Base-by-base conservation (phyloP, 2,113 vertebrate genomes). In the Stercorarius parasiticus region DNA sequence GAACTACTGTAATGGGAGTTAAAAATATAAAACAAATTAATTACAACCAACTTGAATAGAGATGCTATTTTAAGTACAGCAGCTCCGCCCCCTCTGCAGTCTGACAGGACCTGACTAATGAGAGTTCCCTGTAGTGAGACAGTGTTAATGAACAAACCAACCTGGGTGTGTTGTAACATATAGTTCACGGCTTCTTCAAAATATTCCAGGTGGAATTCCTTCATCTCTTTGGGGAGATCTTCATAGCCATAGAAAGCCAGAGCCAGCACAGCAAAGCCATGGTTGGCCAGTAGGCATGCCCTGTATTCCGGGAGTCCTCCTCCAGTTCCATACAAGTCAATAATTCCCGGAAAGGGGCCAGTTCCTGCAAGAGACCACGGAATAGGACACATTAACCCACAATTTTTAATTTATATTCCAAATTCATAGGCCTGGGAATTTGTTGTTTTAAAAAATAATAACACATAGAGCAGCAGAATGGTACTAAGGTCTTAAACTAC, bases 151-250 rank as follows among this genome's bases (percentile, higher is more conserved):
- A 86, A 73, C 53, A 91, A 94, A 91, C 96, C n/a, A 91, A 98
- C 98, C 97, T 98, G 88, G 2, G 56, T 45, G 13, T 97, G 98
- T 69, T 56, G 94, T 56, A 97, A 96, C 91, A 99, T 97, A 89
- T 98, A 99, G 59, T 94, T 97, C 34, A 98, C 15, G 3, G 98
- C 99, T 97, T 99, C 98, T 96, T 99, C 98, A 96, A 99, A 99
- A 96, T 99, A 99, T 85, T 99, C 98, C 88, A 99, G 82, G 71
- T 98, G 95, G 43, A 99, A 61, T 79, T 95, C 86, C 4, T 97
- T 94, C 25, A 98, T 73, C 2, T 29, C 76, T 94, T 97, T 98
- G 45, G 98, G 98, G 91, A 99, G 98, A 95, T 98, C 98, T 65
- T 98, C 96, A 88, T 98, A 98, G 49, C 85, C 4, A 0, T 97